Percentiles rank a stretch among this genome's conserved stretches.
These are phyloP conservation scores for Leptarthrus brevirostris DNA, from an alignment of 2,888 invertebrate genomes.

Conservation along the genomic window DNA sequence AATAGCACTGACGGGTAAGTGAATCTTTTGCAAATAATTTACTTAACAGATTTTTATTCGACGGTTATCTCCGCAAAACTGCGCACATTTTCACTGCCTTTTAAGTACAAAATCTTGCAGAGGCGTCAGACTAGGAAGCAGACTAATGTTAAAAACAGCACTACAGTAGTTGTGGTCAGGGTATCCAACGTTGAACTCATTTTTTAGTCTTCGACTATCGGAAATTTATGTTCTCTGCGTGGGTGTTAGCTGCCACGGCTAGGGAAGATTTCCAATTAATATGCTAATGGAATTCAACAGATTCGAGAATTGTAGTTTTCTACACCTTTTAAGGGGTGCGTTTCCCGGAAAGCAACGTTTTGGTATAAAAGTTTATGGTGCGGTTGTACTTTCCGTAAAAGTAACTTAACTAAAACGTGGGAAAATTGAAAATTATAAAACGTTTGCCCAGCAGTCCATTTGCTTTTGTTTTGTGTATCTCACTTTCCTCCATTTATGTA, in stretches of 20 bases:
- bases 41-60: not conserved
- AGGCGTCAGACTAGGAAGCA: conserved; percentile 14
- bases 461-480: no score
- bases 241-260: conserved; percentile 1
- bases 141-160: not conserved
- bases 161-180: not conserved
- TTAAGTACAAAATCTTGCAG: conserved; percentile 4
- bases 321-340: conserved; percentile 11
- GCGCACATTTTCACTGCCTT: conserved; percentile 4
- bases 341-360: no score
- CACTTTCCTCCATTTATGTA: no score
- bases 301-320: not conserved
- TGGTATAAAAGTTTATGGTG: no score
- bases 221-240: conserved; percentile 19
- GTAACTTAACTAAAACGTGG: no score
- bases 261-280: conserved; percentile 19
- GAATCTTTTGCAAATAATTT: not conserved
- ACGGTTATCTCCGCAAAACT: not conserved
- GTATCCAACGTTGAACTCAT: no score
- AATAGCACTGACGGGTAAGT: conserved; percentile 58
- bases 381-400: no score
- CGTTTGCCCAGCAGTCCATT: no score
- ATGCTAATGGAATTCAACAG: conserved; percentile 9
- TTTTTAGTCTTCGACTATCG: conserved; percentile 7
- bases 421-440: no score